These are phyloP conservation scores for Macrotis lagotis DNA, from an alignment of 2,113 vertebrate genomes.

Conservation along the genomic window DNA sequence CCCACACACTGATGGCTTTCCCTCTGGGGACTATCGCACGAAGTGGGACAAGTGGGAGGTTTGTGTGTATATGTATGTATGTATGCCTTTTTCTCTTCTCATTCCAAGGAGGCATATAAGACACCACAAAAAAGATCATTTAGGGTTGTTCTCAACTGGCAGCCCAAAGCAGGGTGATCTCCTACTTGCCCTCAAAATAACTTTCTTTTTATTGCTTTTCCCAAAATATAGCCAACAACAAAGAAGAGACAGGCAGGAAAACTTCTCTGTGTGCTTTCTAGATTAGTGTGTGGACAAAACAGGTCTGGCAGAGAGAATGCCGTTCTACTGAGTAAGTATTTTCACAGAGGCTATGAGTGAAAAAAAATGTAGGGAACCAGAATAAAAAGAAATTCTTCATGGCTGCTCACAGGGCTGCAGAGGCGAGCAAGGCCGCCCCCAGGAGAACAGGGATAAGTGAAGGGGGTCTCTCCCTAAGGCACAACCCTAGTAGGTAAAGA, in stretches of 20 bases:
- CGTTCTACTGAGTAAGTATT: not conserved
- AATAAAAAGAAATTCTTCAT: slow-evolving; percentile 76
- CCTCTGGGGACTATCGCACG: too few species aligned
- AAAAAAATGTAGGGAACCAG: not conserved
- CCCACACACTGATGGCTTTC: too few species aligned
- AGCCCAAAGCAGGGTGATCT: not conserved
- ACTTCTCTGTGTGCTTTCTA: not conserved
- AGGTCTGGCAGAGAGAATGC: not conserved
- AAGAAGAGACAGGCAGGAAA: not conserved
- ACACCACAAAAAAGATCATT: not conserved
- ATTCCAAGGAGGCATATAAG: not conserved
- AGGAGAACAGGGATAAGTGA: not conserved
- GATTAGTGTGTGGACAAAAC: accelerated
- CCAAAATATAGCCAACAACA: slow-evolving; percentile 19
- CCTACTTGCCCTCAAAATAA: not conserved
- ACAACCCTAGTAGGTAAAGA: not conserved
- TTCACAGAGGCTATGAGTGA: slow-evolving; percentile 37
- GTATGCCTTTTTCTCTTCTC: not conserved
- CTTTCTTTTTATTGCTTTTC: not conserved
- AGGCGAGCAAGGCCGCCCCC: not conserved
- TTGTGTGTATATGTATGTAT: too few species aligned
- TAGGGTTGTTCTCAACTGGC: not conserved
- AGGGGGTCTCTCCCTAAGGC: not conserved
- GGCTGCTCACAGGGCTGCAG: not conserved
- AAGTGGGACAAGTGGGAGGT: too few species aligned